Base-by-base conservation (phyloP, 2,888 invertebrate species). In the Callosobruchus maculatus region DNA sequence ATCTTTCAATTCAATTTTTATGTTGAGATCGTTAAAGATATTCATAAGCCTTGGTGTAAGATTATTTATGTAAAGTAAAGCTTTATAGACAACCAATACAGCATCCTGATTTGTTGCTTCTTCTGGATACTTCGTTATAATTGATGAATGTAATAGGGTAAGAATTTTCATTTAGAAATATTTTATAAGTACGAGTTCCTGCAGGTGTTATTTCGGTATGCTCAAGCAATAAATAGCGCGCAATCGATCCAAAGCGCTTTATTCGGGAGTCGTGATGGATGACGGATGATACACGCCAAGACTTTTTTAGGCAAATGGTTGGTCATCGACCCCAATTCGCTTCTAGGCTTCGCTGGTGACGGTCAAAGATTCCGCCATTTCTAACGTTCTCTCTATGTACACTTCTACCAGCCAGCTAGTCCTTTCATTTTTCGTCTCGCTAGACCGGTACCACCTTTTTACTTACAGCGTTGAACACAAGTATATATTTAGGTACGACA, bases 271-370 rank as follows among this genome's bases (percentile, higher is more conserved):
- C 26, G 26, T 26, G 2, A 26, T 2, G 7, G 3, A 26, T 26
- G 26, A 26, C 26, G 26, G 13, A 49, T 49, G 13, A 1, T 49
- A 49, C 49, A 5, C 72, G 75, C 74, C 72, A 75, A 73, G 76
- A 70, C 78, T 74, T 76, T 77, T n/a, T 75, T 74, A 49, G 22
- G 73, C 72, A 67, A 70, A 72, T 78, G 78, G 78, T 78, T 78
- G 78, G 78, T 78, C 78, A 76, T 74, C 77, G 76, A 78, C 74
- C 78, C 74, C 71, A 74, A 68, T 73, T 74, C 73, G 66, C 69
- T 70, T 22, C 30, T 68, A 1, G 49, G 13, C 49, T 49, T 49
- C 49, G 49, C 49, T 49, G 49, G 49, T 49, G 9, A 49, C 49
- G 49, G 49, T 49, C 49, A 49, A 3, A 49, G 49, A 49, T 49